Percentiles rank a stretch among this genome's conserved stretches.
Evolutionary conservation across 2,113 vertebrate genomes (phyloP).

Genomic region (Chaetura pelagica): DNA sequence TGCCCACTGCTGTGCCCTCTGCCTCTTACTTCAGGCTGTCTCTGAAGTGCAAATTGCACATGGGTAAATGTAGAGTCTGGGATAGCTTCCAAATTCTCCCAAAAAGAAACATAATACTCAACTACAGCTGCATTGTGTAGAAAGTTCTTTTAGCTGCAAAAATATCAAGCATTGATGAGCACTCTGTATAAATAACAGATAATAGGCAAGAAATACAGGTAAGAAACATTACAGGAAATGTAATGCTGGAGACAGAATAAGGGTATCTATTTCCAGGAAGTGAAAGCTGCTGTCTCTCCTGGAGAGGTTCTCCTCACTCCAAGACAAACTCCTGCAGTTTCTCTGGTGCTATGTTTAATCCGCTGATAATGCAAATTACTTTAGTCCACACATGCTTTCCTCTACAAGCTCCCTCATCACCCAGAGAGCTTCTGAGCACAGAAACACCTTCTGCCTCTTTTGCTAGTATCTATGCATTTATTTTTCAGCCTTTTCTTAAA

Average conservation of each 20-base stretch:
- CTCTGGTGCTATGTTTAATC: not conserved
- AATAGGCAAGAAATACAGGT: not conserved
- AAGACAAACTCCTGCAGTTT: not conserved
- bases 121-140: not conserved
- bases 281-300: not conserved
- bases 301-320: not conserved
- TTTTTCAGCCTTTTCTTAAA: not conserved
- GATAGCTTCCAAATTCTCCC: not conserved
- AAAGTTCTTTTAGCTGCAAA: not conserved
- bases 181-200: not conserved
- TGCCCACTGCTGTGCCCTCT: not conserved
- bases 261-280: not conserved
- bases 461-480: not conserved
- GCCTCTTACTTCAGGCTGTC: not conserved
- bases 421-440: not conserved
- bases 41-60: not conserved
- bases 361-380: not conserved
- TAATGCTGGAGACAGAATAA: not conserved
- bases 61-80: not conserved
- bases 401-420: not conserved
- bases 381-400: not conserved
- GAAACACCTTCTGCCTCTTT: not conserved
- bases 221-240: not conserved
- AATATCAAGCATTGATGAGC: not conserved
- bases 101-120: not conserved